These are phyloP conservation scores for Eucera pruinosa DNA, from an alignment of 2,888 invertebrate genomes.

Conservation along the genomic window DNA sequence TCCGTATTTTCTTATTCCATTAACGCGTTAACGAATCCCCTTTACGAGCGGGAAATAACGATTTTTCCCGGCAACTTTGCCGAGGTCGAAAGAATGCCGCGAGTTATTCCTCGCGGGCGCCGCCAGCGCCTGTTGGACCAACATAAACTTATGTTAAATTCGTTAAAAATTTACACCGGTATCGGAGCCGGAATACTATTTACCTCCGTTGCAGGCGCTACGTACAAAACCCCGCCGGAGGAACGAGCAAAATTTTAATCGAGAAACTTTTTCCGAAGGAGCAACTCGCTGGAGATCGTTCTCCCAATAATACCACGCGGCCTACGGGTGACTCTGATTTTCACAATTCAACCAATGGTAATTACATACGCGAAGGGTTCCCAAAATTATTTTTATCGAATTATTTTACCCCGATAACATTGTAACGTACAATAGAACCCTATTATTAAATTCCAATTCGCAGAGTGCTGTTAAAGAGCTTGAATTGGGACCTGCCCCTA, in stretches of 20 bases:
- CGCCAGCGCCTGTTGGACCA: conserved; percentile 5
- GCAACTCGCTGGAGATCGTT: conserved; percentile 46
- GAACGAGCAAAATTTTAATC: conserved; percentile 80
- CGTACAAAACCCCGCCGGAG: conserved; percentile 64
- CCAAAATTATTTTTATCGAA: too few relatives aligned
- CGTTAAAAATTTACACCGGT: conserved; percentile 70
- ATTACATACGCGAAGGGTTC: neutral
- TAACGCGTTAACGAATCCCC: conserved; percentile 33
- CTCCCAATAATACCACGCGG: conserved; percentile 18
- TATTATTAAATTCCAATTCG: too few relatives aligned
- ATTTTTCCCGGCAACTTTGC: conserved; percentile 27
- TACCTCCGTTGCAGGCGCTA: conserved; percentile 21
- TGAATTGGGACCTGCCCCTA: too few relatives aligned
- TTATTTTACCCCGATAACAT: too few relatives aligned
- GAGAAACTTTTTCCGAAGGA: conserved; percentile 77
- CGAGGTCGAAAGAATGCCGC: conserved; percentile 27
- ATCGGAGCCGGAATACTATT: conserved; percentile 59
- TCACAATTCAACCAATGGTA: neutral
- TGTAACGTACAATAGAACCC: too few relatives aligned
- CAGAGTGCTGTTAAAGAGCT: too few relatives aligned
- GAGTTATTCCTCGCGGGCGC: conserved; percentile 32
- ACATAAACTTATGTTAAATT: conserved; percentile 68
- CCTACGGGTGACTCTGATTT: conserved; percentile 10
- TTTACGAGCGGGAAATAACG: conserved; percentile 20
- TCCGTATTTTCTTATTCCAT: conserved; percentile 46